phyloP scores from a whole-genome alignment of 2,888 invertebrate species.

The Ennomos fuscantarius region DNA sequence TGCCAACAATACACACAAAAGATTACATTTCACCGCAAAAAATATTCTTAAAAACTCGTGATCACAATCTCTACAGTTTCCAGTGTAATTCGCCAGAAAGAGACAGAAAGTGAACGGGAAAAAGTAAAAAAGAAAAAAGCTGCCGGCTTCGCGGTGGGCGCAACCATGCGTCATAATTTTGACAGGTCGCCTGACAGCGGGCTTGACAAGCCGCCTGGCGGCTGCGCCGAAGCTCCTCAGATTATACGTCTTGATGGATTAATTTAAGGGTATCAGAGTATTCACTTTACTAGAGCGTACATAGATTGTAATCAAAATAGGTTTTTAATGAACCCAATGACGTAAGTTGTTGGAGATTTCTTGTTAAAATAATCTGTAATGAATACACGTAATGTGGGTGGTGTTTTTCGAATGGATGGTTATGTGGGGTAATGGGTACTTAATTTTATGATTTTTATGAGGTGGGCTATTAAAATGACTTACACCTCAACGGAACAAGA shows the following conservation, averaged over 20 bases:
- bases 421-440: slow-evolving; percentile 37
- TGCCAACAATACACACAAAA: slow-evolving; percentile 28
- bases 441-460: slow-evolving; percentile 34
- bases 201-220: slow-evolving; percentile 68
- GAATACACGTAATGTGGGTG: slow-evolving; percentile 36
- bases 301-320: slow-evolving; percentile 58
- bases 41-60: slow-evolving; percentile 31
- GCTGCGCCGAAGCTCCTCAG: slow-evolving; percentile 63
- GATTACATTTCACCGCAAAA: slow-evolving; percentile 26
- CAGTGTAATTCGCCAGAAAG: slow-evolving; percentile 25
- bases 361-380: slow-evolving; percentile 34
- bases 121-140: slow-evolving; percentile 45
- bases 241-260: slow-evolving; percentile 80
- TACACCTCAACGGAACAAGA: slow-evolving; percentile 19
- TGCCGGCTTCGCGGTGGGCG: slow-evolving; percentile 65
- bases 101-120: slow-evolving; percentile 46
- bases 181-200: slow-evolving; percentile 72
- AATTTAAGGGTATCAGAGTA: slow-evolving; percentile 69
- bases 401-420: slow-evolving; percentile 29
- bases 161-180: slow-evolving; percentile 80
- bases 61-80: slow-evolving; percentile 34
- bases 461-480: slow-evolving; percentile 16
- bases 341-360: slow-evolving; percentile 36
- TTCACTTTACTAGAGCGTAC: slow-evolving; percentile 53
- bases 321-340: slow-evolving; percentile 49